Conservation (phyloP, 2,797 vertebrate species). For the Philypnodon macrostomus region DNA sequence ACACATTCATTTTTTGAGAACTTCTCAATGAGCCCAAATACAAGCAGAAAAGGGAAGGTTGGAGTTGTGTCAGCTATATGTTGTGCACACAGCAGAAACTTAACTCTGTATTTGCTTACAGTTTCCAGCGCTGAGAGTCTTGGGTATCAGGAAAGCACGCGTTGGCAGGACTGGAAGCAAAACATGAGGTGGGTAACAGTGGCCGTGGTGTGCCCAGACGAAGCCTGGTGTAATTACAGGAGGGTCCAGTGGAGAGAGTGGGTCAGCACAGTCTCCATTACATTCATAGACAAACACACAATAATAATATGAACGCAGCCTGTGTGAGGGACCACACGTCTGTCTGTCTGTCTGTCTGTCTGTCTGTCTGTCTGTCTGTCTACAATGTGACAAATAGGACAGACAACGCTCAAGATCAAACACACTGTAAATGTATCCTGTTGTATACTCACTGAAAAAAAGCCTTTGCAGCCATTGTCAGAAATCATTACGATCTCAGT, state of each 20-base stretch:
- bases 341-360: too few species aligned
- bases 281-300: slow-evolving; percentile 19
- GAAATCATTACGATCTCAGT: too few species aligned
- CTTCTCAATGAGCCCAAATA: slow-evolving; percentile 16
- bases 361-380: too few species aligned
- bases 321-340: slow-evolving; percentile 3
- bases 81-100: slow-evolving; percentile 35
- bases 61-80: slow-evolving; percentile 12
- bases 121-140: slow-evolving; percentile 77
- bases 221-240: slow-evolving; percentile 86
- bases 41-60: slow-evolving; percentile 11
- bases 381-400: too few species aligned
- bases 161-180: slow-evolving; percentile 84
- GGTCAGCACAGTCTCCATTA: slow-evolving; percentile 81
- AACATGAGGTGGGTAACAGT: slow-evolving; percentile 78
- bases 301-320: slow-evolving; percentile 4
- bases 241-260: slow-evolving; percentile 81
- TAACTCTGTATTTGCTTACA: slow-evolving; percentile 75
- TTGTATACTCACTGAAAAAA: too few species aligned
- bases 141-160: slow-evolving; percentile 75
- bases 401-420: too few species aligned
- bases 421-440: too few species aligned
- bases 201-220: slow-evolving; percentile 79
- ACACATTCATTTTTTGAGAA: slow-evolving; percentile 21
- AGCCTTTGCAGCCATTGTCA: too few species aligned